These are phyloP conservation scores for Bugula neritina DNA, from an alignment of 2,888 invertebrate genomes.

Conservation along the genomic window DNA sequence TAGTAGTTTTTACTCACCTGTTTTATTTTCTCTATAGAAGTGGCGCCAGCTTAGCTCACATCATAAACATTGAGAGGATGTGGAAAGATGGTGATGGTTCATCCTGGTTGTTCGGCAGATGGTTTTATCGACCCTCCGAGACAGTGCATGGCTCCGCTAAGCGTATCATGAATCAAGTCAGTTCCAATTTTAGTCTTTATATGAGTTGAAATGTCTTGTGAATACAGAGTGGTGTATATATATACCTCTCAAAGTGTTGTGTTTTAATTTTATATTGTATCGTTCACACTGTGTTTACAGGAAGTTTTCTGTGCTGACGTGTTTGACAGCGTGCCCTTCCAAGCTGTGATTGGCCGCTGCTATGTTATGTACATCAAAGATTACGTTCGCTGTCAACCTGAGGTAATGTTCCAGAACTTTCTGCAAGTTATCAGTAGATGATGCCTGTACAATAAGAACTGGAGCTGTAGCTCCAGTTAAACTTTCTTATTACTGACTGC, in stretches of 20 bases:
- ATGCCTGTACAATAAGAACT: no score
- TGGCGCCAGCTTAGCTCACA: slow-evolving; percentile 54
- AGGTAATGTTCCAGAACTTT: no score
- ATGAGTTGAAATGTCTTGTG: neutral
- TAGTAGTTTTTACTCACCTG: no score
- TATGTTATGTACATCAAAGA: slow-evolving; percentile 90
- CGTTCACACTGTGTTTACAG: slow-evolving; percentile 39
- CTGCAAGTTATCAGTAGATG: no score
- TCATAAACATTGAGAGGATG: slow-evolving; percentile 80
- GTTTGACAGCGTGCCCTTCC: slow-evolving; percentile 74
- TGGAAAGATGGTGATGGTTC: slow-evolving; percentile 77
- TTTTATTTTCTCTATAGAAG: neutral
- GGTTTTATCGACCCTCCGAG: slow-evolving; percentile 85
- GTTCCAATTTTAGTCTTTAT: no score
- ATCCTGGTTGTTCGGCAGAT: slow-evolving; percentile 78
- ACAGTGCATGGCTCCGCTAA: slow-evolving; percentile 91
- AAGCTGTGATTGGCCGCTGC: slow-evolving; percentile 79
- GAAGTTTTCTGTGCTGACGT: slow-evolving; percentile 93
- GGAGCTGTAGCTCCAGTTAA: no score
- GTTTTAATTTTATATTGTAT: no score
- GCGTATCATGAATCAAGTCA: slow-evolving; percentile 80
- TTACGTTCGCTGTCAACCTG: slow-evolving; percentile 81
- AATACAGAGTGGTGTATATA: neutral
- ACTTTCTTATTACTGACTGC: no score
- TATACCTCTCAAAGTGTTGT: no score